These are phyloP conservation scores for Artibeus lituratus DNA, from an alignment of 2,797 vertebrate genomes.

Conservation along the genomic window DNA sequence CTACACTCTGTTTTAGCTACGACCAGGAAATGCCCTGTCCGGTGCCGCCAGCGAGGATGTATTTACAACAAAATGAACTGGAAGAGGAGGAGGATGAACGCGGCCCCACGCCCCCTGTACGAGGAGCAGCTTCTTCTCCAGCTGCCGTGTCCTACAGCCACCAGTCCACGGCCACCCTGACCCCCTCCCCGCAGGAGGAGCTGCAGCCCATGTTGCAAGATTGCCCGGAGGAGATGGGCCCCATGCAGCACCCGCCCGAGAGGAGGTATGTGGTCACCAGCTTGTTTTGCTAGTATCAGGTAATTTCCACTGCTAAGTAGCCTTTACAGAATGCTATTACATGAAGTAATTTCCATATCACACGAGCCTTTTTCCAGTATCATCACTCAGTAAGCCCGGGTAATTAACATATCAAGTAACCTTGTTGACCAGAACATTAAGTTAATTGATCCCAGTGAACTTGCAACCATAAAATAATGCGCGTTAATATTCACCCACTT, in stretches of 20 bases:
- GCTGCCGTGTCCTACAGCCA: conserved; percentile 98
- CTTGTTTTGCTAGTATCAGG: neutral
- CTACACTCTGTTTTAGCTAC: conserved; percentile 85
- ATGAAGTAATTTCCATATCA: conserved; percentile 50
- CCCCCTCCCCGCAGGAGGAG: conserved; percentile 97
- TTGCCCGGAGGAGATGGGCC: conserved; percentile 84
- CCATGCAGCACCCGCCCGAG: conserved; percentile 86
- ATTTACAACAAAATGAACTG: conserved; percentile 95
- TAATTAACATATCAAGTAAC: conserved; percentile 72
- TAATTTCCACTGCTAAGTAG: neutral
- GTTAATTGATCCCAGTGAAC: conserved; percentile 79
- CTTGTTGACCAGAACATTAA: conserved; percentile 71
- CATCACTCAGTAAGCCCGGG: conserved; percentile 7
- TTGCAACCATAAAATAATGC: conserved; percentile 77
- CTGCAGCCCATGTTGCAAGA: conserved; percentile 97
- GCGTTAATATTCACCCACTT: conserved; percentile 61
- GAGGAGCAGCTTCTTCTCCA: conserved; percentile 96
- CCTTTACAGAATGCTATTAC: conserved; percentile 32
- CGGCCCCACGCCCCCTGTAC: conserved; percentile 94
- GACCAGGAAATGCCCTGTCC: conserved; percentile 94
- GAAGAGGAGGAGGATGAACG: conserved; percentile 95
- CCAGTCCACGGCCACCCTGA: conserved; percentile 98
- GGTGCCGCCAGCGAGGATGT: conserved; percentile 95
- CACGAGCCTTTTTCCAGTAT: neutral
- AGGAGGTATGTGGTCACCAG: conserved; percentile 87